A percentile compares a stretch with the other conserved stretches of the same genome.
phyloP scores from a whole-genome alignment of 2,888 invertebrate genomes.

The Sarcophaga caerulescens region DNA sequence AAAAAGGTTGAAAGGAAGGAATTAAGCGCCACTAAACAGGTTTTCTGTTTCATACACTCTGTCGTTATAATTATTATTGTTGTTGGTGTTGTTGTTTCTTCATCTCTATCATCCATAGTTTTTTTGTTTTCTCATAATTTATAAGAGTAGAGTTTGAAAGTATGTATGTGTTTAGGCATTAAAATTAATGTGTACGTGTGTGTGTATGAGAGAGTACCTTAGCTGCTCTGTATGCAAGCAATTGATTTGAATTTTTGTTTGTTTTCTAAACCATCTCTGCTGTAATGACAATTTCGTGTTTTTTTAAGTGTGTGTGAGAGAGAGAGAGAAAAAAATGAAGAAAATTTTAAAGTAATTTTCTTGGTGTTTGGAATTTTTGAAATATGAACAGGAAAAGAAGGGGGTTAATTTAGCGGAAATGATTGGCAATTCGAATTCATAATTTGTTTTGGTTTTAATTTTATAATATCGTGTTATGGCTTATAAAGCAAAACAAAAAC shows the following conservation, averaged over 20 bases:
- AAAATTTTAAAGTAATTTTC: too few relatives aligned
- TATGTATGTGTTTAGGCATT: background rate
- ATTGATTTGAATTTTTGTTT: too few relatives aligned
- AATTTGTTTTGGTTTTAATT: too few relatives aligned
- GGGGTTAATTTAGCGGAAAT: too few relatives aligned
- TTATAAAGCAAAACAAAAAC: too few relatives aligned
- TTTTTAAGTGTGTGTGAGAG: background rate
- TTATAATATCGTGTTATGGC: too few relatives aligned
- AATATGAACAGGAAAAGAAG: too few relatives aligned
- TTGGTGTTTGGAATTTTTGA: too few relatives aligned
- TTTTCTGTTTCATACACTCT: slow-evolving; percentile 40
- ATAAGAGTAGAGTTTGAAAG: background rate
- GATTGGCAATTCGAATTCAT: too few relatives aligned
- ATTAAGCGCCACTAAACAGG: slow-evolving; percentile 67
- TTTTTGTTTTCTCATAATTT: background rate
- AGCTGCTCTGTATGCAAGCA: slow-evolving; percentile 13
- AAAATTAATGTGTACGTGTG: too few relatives aligned
- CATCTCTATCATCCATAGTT: background rate
- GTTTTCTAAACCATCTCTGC: background rate
- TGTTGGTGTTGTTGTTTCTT: background rate
- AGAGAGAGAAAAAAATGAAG: too few relatives aligned
- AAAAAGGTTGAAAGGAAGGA: slow-evolving; percentile 59
- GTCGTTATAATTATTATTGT: background rate
- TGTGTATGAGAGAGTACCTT: background rate
- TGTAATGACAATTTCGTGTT: slow-evolving; percentile 34